Percentiles rank a stretch among this genome's conserved stretches.
phyloP scores from a whole-genome alignment of 2,888 invertebrate genomes.

The Harmothoe impar region DNA sequence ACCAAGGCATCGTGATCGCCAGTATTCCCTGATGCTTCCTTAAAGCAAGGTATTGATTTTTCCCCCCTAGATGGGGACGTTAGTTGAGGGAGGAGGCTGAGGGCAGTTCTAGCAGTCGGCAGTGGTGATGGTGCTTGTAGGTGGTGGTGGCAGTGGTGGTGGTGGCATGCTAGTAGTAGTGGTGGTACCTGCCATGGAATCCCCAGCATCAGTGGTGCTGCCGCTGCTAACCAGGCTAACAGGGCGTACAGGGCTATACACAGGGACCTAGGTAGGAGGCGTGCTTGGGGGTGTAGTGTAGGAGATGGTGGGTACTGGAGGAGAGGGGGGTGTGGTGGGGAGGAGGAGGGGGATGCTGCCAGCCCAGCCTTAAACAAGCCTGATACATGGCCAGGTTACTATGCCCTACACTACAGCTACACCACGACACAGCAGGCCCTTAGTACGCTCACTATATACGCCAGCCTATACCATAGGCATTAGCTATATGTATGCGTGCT shows the following conservation, averaged over 20 bases:
- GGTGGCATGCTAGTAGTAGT: neutral
- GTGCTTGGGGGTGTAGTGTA: neutral
- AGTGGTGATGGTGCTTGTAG: slow-evolving; percentile 25
- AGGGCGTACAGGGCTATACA: slow-evolving; percentile 27
- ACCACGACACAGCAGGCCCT: neutral
- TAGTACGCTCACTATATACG: no score
- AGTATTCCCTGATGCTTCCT: neutral
- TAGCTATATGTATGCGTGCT: no score
- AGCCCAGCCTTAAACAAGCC: slow-evolving; percentile 27
- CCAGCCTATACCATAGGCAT: no score
- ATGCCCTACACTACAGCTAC: neutral
- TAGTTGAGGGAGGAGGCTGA: neutral
- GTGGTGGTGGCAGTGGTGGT: neutral
- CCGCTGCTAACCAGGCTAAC: slow-evolving; percentile 48
- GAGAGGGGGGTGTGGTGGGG: neutral
- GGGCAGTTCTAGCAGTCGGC: slow-evolving; percentile 24
- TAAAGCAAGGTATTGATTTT: slow-evolving; percentile 31
- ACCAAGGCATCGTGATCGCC: neutral
- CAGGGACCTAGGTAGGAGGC: neutral
- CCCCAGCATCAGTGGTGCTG: neutral
- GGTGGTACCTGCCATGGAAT: neutral
- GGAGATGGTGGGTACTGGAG: no score
- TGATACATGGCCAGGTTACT: slow-evolving; percentile 45
- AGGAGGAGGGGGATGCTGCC: slow-evolving; percentile 20
- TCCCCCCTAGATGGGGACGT: neutral